Conservation (phyloP, 2,888 invertebrate species). For the Steromphala cineraria region DNA sequence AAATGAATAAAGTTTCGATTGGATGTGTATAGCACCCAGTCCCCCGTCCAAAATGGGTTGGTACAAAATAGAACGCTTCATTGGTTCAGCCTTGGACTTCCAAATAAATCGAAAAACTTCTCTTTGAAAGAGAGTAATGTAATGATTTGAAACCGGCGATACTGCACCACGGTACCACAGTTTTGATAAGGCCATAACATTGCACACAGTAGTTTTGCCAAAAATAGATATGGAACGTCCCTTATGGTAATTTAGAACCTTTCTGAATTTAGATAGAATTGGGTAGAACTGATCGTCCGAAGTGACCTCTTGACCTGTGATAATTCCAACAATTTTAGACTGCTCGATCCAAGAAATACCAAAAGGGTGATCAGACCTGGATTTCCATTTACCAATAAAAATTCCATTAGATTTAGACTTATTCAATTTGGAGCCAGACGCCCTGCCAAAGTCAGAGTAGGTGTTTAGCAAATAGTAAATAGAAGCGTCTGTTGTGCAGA, state of each 20-base stretch:
- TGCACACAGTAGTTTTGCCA: slow-evolving; percentile 28
- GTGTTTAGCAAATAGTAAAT: not conserved
- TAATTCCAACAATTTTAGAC: slow-evolving; percentile 37
- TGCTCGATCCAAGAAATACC: slow-evolving; percentile 36
- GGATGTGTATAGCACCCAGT: slow-evolving; percentile 26
- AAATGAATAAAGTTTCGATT: slow-evolving; percentile 23
- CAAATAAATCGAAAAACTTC: slow-evolving; percentile 29
- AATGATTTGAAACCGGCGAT: slow-evolving; percentile 11
- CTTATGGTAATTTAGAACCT: not conserved
- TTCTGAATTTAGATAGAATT: not conserved
- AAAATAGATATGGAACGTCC: slow-evolving; percentile 24
- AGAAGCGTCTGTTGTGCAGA: slow-evolving; percentile 13
- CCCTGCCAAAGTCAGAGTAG: not conserved
- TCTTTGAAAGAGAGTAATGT: slow-evolving; percentile 26
- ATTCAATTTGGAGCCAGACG: slow-evolving; percentile 26
- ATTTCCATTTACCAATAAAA: slow-evolving; percentile 22
- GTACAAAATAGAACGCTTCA: slow-evolving; percentile 23
- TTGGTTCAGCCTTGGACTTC: slow-evolving; percentile 20
- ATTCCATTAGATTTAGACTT: slow-evolving; percentile 12
- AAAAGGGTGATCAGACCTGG: slow-evolving; percentile 20
- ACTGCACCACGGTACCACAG: slow-evolving; percentile 27
- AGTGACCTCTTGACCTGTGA: slow-evolving; percentile 29
- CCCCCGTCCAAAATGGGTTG: slow-evolving; percentile 26
- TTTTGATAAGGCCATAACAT: slow-evolving; percentile 29
- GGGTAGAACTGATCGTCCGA: slow-evolving; percentile 16